phyloP scores from a whole-genome alignment of 30 jellyfish, hydroid and myxozoan species.

The Aurelia aurita complex sp. Pacific region DNA sequence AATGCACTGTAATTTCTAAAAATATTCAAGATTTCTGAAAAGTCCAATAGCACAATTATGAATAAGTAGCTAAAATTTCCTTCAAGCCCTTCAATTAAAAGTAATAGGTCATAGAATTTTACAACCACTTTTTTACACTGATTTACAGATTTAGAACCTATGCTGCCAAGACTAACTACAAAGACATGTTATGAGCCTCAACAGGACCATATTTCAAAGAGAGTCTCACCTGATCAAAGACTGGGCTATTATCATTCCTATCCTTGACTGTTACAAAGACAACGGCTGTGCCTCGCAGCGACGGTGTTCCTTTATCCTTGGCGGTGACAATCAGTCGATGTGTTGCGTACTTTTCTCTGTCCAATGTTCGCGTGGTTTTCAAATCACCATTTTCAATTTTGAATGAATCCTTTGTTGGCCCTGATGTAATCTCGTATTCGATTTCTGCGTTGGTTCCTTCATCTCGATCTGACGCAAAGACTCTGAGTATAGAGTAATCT shows the following conservation, averaged over 20 bases:
- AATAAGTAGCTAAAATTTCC: too few relatives aligned
- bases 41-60: too few relatives aligned
- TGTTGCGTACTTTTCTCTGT: conserved; percentile 67
- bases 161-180: too few relatives aligned
- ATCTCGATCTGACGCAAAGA: conserved; percentile 82
- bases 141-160: too few relatives aligned
- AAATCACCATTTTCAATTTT: conserved; percentile 68
- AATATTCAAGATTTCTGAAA: too few relatives aligned
- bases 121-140: too few relatives aligned
- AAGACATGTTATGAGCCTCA: too few relatives aligned
- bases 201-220: too few relatives aligned
- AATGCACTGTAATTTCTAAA: too few relatives aligned
- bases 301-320: conserved; percentile 86
- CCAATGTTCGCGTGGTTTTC: conserved; percentile 46
- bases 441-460: conserved; percentile 74
- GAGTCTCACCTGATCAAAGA: conserved; percentile 63
- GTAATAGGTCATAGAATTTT: too few relatives aligned
- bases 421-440: conserved; percentile 74
- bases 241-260: conserved; percentile 85
- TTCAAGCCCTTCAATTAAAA: too few relatives aligned
- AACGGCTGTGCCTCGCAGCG: conserved; percentile 42
- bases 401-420: conserved; percentile 58
- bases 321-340: conserved; percentile 78
- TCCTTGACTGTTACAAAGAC: conserved; percentile 69
- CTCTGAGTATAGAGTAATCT: conserved; percentile 56